Evolutionary conservation across 2,797 vertebrate species (phyloP), one percentile per base, ranked within the genome.

Genomic region (Momotus momota): DNA sequence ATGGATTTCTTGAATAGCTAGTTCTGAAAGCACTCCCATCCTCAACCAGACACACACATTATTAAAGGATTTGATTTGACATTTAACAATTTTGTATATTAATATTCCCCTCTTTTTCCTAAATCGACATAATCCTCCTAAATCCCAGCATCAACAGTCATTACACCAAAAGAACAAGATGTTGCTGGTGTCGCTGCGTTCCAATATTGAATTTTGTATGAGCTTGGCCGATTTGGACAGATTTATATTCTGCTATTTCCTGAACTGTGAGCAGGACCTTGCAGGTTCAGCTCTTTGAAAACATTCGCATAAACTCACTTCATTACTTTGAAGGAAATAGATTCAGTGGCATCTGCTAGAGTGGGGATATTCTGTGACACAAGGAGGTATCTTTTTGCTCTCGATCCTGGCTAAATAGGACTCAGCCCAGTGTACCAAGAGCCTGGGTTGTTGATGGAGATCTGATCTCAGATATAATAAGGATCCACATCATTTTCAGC

Each of bases 11-110:
- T 96, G 97, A 98, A 97, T 97, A 97, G 97, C 95, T 95, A 52
- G 87, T 97, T 98, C 97, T 97, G 94, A 97, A 97, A 98, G 97
- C 96, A 82, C 93, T 97, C 96, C 93, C 96, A 91, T 97, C 87
- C 94, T 96, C 94, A 49, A 88, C 96, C 97, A 98, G 97, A 98
- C 97, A 97, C 92, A 93, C 89, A 96, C 64, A n/a, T 98, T 97
- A 98, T 98, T 98, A 98, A 97, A 92, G 97, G 98, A 98, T 98
- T 98, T 97, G 79, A 96, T 97, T 97, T 98, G 97, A 97, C 97
- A 97, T 97, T 98, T 97, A 97, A 98, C 97, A 97, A 97, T 98
- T 98, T 97, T 98, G 94, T 98, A 95, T 97, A 97, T 98, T 98
- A 98, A 98, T 98, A 98, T 97, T 97, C 93, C 83, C 91, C 81